Evolutionary conservation across 2,888 invertebrate genomes (phyloP).

Genomic region (Malthinus seriepunctatus): DNA sequence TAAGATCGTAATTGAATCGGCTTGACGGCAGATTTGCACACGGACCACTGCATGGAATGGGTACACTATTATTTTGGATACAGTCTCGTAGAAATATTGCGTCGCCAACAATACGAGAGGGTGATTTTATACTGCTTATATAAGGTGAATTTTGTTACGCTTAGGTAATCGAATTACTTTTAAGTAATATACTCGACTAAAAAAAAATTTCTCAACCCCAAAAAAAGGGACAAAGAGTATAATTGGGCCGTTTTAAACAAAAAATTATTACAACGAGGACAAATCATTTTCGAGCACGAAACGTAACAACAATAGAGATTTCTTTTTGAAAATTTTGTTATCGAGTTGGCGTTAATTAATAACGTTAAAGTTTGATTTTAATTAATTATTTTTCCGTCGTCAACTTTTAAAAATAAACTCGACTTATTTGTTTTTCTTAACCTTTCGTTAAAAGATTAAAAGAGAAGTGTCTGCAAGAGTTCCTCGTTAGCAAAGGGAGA

Average conservation of each 20-base stretch:
- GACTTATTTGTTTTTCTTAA: no score
- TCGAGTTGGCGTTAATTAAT: no score
- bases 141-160: conserved; percentile 29
- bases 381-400: no score
- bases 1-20: conserved; percentile 59
- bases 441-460: no score
- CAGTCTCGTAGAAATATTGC: conserved; percentile 42
- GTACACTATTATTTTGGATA: conserved; percentile 47
- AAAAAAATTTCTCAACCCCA: conserved; percentile 22
- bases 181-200: conserved; percentile 25
- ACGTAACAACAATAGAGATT: no score
- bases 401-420: no score
- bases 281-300: no score
- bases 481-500: no score
- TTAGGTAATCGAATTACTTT: conserved; percentile 29
- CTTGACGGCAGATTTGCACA: conserved; percentile 58
- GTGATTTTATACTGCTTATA: conserved; percentile 30
- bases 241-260: conserved; percentile 16
- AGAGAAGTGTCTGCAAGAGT: no score
- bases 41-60: conserved; percentile 48
- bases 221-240: conserved; percentile 4
- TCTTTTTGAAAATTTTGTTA: no score
- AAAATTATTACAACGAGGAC: not conserved
- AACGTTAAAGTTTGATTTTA: no score
- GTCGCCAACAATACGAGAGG: conserved; percentile 32